phyloP scores from a whole-genome alignment of 2,888 invertebrate species.

The Noctuana brunneofusca region DNA sequence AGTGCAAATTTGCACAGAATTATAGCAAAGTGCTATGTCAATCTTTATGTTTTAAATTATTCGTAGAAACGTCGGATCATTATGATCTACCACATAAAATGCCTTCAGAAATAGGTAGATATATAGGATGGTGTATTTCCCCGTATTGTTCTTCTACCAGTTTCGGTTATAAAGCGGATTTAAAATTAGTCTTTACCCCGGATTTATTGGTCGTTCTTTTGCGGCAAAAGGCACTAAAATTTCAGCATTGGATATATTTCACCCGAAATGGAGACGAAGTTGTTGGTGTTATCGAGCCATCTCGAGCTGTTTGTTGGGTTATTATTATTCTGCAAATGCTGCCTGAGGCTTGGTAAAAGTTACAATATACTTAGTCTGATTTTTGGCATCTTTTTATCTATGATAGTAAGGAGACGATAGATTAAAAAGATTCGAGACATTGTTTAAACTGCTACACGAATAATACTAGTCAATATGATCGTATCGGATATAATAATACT shows the following conservation, averaged over 20 bases:
- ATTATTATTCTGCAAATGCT: constrained; percentile 5
- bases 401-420: too few relatives aligned
- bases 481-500: too few relatives aligned
- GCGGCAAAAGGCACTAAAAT: constrained; percentile 30
- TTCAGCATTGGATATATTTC: constrained; percentile 27
- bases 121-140: constrained; percentile 11
- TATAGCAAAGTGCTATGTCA: too few relatives aligned
- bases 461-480: too few relatives aligned
- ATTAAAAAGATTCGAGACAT: too few relatives aligned
- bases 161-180: constrained; percentile 20
- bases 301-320: constrained; percentile 11
- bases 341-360: background rate
- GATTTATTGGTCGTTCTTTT: constrained; percentile 30
- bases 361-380: background rate
- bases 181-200: constrained; percentile 25
- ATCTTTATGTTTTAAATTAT: too few relatives aligned
- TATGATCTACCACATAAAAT: background rate
- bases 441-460: too few relatives aligned
- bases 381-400: too few relatives aligned
- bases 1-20: too few relatives aligned
- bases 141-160: constrained; percentile 12
- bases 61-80: background rate
- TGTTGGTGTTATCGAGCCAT: constrained; percentile 27
- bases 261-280: constrained; percentile 21
- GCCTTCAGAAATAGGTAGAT: background rate